These are phyloP conservation scores for Poeciliopsis turneri DNA, from an alignment of 2,797 vertebrate genomes.

Conservation along the genomic window DNA sequence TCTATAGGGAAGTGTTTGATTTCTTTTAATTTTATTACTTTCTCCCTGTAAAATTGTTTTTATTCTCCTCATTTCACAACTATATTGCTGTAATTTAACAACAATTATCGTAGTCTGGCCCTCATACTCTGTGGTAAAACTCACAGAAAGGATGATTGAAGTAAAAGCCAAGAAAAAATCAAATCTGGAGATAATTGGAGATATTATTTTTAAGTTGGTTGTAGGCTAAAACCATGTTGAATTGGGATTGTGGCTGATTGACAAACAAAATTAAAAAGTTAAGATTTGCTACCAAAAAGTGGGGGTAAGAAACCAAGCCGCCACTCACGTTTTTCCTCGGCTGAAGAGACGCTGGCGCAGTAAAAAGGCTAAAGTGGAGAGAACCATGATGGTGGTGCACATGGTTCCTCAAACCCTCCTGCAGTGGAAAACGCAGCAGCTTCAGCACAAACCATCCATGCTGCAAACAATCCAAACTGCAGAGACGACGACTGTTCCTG, in stretches of 20 bases:
- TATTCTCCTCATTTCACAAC: too few relatives aligned
- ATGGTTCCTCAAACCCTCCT: slow-evolving; percentile 65
- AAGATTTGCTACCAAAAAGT: not conserved
- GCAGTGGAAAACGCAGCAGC: slow-evolving; percentile 17
- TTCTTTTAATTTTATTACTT: too few relatives aligned
- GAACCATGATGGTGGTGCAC: slow-evolving; percentile 91
- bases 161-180: not conserved
- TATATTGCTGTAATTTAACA: too few relatives aligned
- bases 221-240: not conserved
- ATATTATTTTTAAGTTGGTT: not conserved
- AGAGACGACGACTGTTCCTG: slow-evolving; percentile 12
- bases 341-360: slow-evolving; percentile 83
- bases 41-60: too few relatives aligned
- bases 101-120: too few relatives aligned
- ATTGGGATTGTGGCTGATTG: not conserved
- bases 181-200: too few relatives aligned
- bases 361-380: slow-evolving; percentile 86
- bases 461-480: slow-evolving; percentile 8
- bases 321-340: slow-evolving; percentile 86
- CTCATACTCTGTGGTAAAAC: not conserved
- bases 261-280: not conserved
- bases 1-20: too few relatives aligned
- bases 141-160: too few relatives aligned
- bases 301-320: not conserved
- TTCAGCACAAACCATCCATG: slow-evolving; percentile 45